Evolutionary conservation across 2,888 invertebrate species (phyloP).

Genomic region (Mythimna impura): DNA sequence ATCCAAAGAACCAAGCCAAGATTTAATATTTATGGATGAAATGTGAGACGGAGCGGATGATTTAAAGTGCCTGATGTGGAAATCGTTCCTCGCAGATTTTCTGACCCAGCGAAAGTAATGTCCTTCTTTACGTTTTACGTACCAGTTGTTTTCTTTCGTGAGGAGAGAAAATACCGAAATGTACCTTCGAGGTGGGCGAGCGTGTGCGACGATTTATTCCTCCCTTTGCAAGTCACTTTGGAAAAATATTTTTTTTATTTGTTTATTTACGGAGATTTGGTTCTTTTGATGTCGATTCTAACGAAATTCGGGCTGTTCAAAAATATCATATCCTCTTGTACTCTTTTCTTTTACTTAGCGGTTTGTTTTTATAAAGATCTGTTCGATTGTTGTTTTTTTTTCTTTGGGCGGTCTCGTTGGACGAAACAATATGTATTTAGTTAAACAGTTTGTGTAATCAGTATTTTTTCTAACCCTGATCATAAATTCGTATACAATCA

Average conservation of each 20-base stretch:
- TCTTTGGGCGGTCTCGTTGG: neutral
- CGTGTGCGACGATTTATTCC: constrained; percentile 85
- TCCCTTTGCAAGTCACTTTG: constrained; percentile 83
- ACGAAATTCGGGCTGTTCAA: constrained; percentile 79
- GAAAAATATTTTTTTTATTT: constrained; percentile 85
- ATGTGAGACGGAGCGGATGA: constrained; percentile 89
- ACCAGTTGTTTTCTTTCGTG: constrained; percentile 87
- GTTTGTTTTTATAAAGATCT: constrained; percentile 65
- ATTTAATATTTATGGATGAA: constrained; percentile 90
- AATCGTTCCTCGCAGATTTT: constrained; percentile 89
- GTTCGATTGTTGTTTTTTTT: constrained; percentile 35
- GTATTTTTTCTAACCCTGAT: neutral
- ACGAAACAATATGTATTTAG: constrained; percentile 17
- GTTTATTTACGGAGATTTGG: constrained; percentile 87
- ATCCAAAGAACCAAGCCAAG: constrained; percentile 84
- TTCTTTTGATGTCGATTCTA: constrained; percentile 87
- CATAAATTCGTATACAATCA: constrained; percentile 1
- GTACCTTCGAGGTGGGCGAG: constrained; percentile 84
- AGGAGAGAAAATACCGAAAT: constrained; percentile 82
- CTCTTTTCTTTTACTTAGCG: constrained; percentile 72
- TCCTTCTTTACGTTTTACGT: constrained; percentile 88
- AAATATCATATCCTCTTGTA: constrained; percentile 75
- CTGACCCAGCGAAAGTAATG: constrained; percentile 89
- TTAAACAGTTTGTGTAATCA: neutral
- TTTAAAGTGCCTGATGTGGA: constrained; percentile 90